Evolutionary conservation across 92 coral and sea anemone genomes (phyloP).

Genomic region (Bergia puertoricense): DNA sequence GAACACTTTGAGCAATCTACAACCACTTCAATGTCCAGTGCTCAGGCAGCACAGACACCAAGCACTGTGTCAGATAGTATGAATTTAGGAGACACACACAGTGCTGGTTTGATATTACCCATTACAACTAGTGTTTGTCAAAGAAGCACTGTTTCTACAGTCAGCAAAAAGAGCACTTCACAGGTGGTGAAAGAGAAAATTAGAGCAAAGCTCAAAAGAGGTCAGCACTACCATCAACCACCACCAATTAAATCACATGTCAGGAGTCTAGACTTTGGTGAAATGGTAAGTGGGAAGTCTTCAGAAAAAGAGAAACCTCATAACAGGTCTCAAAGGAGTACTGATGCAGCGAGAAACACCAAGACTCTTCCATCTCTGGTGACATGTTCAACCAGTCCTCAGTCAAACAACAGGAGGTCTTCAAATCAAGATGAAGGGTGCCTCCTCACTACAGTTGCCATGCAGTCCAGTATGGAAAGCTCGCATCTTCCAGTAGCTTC

Average conservation of each 20-base stretch:
- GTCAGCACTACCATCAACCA: constrained; percentile 3
- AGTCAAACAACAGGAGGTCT: background rate
- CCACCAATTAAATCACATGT: constrained; percentile 50
- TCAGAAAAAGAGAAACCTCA: background rate
- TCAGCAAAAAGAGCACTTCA: background rate
- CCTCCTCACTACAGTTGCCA: background rate
- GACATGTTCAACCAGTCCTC: background rate
- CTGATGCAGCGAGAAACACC: background rate
- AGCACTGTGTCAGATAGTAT: background rate
- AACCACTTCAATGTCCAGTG: background rate
- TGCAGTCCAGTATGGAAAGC: background rate
- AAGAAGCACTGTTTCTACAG: background rate
- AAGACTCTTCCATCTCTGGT: background rate
- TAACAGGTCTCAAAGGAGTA: background rate
- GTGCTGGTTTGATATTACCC: background rate
- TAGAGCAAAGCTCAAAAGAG: constrained; percentile 22
- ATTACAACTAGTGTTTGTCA: background rate
- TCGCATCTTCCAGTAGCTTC: background rate
- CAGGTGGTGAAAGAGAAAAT: background rate
- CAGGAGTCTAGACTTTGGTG: constrained; percentile 49
- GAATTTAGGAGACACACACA: background rate
- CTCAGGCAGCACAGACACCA: constrained; percentile 12
- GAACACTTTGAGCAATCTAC: background rate
- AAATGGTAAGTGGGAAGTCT: background rate
- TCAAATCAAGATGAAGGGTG: background rate